Base-by-base conservation (phyloP, 2,888 invertebrate species). In the Dusona sp. region DNA sequence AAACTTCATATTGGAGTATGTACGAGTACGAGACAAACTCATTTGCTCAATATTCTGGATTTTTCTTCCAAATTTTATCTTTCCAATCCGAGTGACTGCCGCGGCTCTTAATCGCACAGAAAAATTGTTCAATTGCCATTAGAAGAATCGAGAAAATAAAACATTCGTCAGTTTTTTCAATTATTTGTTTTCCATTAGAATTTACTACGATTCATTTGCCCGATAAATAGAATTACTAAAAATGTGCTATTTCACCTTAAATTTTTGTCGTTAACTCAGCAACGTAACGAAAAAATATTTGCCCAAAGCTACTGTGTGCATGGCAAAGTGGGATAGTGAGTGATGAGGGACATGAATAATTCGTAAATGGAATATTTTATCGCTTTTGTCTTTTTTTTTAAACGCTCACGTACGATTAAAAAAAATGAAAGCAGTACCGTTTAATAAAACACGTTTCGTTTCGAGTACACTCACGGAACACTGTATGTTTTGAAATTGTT, bases 371-470 rank as follows among this genome's bases (percentile, higher is more conserved):
- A 75, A 51, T 70, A 70, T 78, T 70, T 51, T 13, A 22, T 51
- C n/a, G 65, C 45, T 57, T 70, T 79, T 57, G 48, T 78, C 45
- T 36, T 38, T 38, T 51, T 65, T 65, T 72, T 70, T 80, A 87
- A 88, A 64, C 29, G 79, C 79, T 86, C 73, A 84, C 83, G 75
- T 83, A 82, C 83, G 79, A 84, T 83, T 90, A 88, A 90, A 92
- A 92, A 92, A 92, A 92, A 91, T 91, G 90, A 92, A 92, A 92
- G 91, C 91, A 92, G 91, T 92, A 91, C 89, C 89, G 91, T 93
- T 92, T 93, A 93, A 92, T 92, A 90, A 90, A 89, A 91, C 88
- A 89, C 88, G 87, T 91, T 89, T 91, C 89, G 90, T 91, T 91
- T 80, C 85, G 86, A 88, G 82, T 88, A 89, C 87, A 88, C 87